These are phyloP conservation scores for Thinocorus orbignyianus DNA, from an alignment of 2,113 vertebrate species.

Conservation along the genomic window DNA sequence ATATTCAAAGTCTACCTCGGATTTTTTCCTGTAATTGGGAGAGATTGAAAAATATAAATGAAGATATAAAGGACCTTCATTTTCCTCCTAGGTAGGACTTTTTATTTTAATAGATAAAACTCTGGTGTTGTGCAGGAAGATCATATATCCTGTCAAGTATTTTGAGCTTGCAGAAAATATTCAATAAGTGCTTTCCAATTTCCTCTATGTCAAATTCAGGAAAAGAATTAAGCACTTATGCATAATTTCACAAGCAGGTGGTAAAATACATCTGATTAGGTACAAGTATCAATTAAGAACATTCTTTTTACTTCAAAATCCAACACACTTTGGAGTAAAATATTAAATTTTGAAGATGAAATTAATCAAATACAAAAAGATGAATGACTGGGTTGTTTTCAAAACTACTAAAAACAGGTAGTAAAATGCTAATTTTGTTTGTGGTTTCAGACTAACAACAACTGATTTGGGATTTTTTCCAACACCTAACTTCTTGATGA, in stretches of 20 bases:
- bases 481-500: not conserved
- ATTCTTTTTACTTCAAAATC: not conserved
- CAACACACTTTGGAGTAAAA: not conserved
- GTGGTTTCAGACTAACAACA: not conserved
- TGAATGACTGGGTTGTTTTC: not conserved
- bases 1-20: not conserved
- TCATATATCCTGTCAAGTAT: slow-evolving; percentile 26
- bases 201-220: slow-evolving; percentile 33
- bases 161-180: not conserved
- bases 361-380: not conserved
- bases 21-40: not conserved
- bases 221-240: slow-evolving; percentile 6
- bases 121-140: not conserved
- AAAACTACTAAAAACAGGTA: not conserved
- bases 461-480: not conserved
- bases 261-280: slow-evolving; percentile 3
- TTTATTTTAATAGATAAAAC: not conserved
- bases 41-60: not conserved
- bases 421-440: not conserved
- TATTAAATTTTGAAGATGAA: not conserved
- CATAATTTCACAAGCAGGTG: slow-evolving; percentile 34
- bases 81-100: not conserved
- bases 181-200: slow-evolving; percentile 31
- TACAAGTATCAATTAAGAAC: not conserved
- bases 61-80: not conserved